Percentiles rank a stretch among this genome's conserved stretches.
These are phyloP conservation scores for Chamaea fasciata DNA, from an alignment of 2,113 vertebrate genomes.

Conservation along the genomic window DNA sequence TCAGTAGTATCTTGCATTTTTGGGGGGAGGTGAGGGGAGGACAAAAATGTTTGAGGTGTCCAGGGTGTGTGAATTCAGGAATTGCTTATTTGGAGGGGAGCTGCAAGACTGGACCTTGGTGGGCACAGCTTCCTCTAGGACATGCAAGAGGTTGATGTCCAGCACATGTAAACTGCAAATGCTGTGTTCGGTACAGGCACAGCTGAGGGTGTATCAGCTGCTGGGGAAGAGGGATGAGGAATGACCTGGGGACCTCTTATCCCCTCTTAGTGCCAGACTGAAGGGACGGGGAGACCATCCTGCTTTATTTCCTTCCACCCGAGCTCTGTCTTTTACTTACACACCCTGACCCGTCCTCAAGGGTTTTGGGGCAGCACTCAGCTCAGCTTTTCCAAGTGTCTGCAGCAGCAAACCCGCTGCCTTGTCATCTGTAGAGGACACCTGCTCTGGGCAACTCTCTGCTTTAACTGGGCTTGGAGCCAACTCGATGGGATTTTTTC, in stretches of 20 bases:
- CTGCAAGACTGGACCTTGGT: not conserved
- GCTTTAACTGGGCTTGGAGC: not conserved
- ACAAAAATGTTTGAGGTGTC: not conserved
- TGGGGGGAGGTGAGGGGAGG: not conserved
- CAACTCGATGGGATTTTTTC: rapidly evolving
- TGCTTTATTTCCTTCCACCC: not conserved
- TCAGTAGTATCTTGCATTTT: not conserved
- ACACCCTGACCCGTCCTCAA: not conserved
- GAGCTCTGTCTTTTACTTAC: not conserved
- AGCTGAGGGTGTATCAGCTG: not conserved
- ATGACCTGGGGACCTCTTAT: not conserved
- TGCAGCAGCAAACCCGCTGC: not conserved
- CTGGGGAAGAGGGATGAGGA: not conserved
- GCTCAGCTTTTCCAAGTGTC: not conserved
- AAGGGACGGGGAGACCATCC: not conserved
- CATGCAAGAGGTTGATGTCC: not conserved
- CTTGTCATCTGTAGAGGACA: rapidly evolving
- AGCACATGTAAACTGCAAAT: not conserved
- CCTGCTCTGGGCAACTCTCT: rapidly evolving
- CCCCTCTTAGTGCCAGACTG: not conserved
- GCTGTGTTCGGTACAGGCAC: rapidly evolving
- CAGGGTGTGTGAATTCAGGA: not conserved
- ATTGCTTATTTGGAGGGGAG: not conserved
- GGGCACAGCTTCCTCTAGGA: not conserved
- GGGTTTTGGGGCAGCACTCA: not conserved